phyloP scores from a whole-genome alignment of 1,140 invertebrate genomes.

The Lepidurus packardi region DNA sequence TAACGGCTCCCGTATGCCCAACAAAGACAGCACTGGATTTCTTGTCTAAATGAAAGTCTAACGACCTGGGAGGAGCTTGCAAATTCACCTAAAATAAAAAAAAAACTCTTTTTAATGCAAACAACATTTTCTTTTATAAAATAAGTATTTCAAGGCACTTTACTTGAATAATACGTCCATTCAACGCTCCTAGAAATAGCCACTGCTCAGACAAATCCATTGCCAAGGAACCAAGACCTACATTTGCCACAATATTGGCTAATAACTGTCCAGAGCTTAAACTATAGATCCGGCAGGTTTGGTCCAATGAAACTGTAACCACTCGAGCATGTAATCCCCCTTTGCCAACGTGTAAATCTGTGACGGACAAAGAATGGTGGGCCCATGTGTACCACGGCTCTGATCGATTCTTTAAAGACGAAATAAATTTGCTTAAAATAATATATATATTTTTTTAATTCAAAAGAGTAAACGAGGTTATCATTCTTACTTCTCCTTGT shows the following conservation, averaged over 20 bases:
- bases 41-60: constrained; percentile 34
- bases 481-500: not conserved
- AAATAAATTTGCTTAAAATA: no score
- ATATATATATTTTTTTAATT: no score
- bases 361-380: constrained; percentile 69
- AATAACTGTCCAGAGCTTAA: constrained; percentile 59
- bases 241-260: constrained; percentile 25
- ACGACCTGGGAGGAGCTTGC: not conserved
- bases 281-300: constrained; percentile 75
- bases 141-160: not conserved
- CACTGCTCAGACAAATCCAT: constrained; percentile 9
- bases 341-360: constrained; percentile 56
- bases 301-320: constrained; percentile 69
- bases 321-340: constrained; percentile 58
- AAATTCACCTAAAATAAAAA: not conserved
- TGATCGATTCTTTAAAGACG: no score
- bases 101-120: not conserved
- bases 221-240: not conserved
- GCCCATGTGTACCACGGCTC: constrained; percentile 59
- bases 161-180: constrained; percentile 13
- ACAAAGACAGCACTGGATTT: constrained; percentile 46
- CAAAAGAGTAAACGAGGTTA: no score
- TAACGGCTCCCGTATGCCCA: constrained; percentile 62
- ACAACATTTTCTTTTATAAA: no score
- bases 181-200: not conserved